Base-by-base conservation (phyloP, 2,113 vertebrate species). In the Platichthys flesus region DNA sequence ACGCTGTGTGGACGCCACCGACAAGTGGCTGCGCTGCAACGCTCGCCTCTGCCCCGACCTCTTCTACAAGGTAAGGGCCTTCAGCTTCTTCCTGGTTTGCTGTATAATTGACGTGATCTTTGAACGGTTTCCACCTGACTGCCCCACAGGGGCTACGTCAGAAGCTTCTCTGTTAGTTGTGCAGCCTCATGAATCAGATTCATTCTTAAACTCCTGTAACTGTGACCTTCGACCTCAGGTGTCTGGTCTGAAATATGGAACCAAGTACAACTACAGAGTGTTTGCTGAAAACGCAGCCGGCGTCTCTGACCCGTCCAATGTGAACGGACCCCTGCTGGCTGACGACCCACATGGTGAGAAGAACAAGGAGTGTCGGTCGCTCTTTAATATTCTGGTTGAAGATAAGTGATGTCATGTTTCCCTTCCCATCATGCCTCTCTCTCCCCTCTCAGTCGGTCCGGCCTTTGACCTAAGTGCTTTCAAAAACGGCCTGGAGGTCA, bases 241-340 rank as follows among this genome's bases (percentile, higher is more conserved):
- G 28, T 96, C 96, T 86, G 97, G 97, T 63, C 91, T 99, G 85
- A 96, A 96, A 88, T 95, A 94, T 76, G 95, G 96, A 88, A 90
- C 90, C 68, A 95, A 95, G 45, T 99, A 99, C 90, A 96, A 96
- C 86, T 99, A 99, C 79, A 95, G 96, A 93, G 97, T 97, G 23
- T 95, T 94, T 85, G 97, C 98, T 90, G 97, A 98, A 94, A 99
- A 99, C 74, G 96, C 96, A 47, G 98, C 97, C 56, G 98, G 98
- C 64, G 68, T 98, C 74, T 99, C 98, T 59, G 97, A 97, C 76
- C 97, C 98, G 57, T 95, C 97, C 0, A 98, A 97, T 59, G 90
- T 91, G 76, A 93, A 98, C 77, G 98, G 98, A 56, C 98, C 98
- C 63, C 94, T 99, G 67, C 93, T 96, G 45, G 98, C 97, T 67